Evolutionary conservation across 2,888 invertebrate species (phyloP), one percentile per base, ranked within the genome.

Genomic region (Tupiocoris notatus): DNA sequence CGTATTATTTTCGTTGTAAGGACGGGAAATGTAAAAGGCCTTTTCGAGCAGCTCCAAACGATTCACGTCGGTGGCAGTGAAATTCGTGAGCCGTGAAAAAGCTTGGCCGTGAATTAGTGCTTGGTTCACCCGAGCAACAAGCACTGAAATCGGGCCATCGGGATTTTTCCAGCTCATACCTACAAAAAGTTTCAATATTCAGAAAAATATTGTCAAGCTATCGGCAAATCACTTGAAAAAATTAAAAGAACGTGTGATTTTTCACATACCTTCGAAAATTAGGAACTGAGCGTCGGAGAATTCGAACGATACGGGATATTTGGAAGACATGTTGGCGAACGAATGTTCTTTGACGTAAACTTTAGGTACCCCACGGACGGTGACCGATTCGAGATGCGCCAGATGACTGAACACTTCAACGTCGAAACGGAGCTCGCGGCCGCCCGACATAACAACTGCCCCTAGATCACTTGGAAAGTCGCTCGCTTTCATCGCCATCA

Each of bases 71-170:
- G 82, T 85, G 79, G 91, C 87, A 75, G 84, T 86, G 82, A 90
- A 86, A 77, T 87, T 86, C 64, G 88, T 85, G 25, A 91, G 85
- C 86, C 90, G 89, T 54, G 89, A 89, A 81, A 91, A 91, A 0
- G 90, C 88, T 64, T 86, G 86, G 20, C 88, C 87, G 81, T 89
- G 88, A 78, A 91, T 85, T 20, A 86, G 85, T 16, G 91, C 89
- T 81, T 85, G 84, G 76, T 85, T 84, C 82, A 89, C 88, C 78
- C 87, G 84, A 68, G 85, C 85, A 81, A 91, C 88, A 78, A 87
- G 86, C 54, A 88, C 88, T 75, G 88, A 87, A 74, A 91, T 84
- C 54, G 90, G 89, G 76, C 90, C 89, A 84, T 87, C 86, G 77
- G 89, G 86, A 78, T 88, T 88, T 81, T 86, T 86, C 82, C 91